A percentile compares a stretch with the other conserved stretches of the same genome.
Evolutionary conservation across 1,140 invertebrate genomes (phyloP).

Genomic region (Trichonephila clavata): DNA sequence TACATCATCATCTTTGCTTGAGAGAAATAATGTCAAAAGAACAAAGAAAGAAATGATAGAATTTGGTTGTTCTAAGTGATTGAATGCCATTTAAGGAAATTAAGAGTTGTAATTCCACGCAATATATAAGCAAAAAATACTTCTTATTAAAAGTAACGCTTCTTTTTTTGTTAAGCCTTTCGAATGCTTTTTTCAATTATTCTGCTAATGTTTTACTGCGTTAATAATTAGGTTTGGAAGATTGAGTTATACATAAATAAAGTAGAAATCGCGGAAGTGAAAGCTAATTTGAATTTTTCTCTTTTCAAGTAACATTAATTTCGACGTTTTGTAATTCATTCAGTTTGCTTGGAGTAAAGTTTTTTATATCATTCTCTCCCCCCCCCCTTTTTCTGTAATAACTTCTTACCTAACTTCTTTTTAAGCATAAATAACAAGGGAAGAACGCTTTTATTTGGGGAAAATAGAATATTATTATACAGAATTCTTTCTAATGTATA

Average conservation of each 20-base stretch:
- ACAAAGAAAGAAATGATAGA: conserved; percentile 27
- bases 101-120: not conserved
- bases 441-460: no score
- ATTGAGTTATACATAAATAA: not conserved
- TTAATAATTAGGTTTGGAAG: not conserved
- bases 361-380: no score
- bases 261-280: not conserved
- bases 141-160: not conserved
- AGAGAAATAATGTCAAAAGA: conserved; percentile 14
- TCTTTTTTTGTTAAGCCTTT: not conserved
- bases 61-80: conserved; percentile 2
- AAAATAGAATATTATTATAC: no score
- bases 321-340: no score
- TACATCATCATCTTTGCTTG: conserved; percentile 33
- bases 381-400: no score
- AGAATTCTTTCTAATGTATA: no score
- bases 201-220: not conserved
- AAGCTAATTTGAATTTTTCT: no score
- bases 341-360: no score
- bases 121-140: not conserved
- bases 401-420: no score
- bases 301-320: no score
- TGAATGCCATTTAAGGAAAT: conserved; percentile 18
- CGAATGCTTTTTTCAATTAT: not conserved
- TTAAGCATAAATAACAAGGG: no score